Base-by-base conservation (phyloP, 2,113 vertebrate species). In the Leucoraja erinaceus region DNA sequence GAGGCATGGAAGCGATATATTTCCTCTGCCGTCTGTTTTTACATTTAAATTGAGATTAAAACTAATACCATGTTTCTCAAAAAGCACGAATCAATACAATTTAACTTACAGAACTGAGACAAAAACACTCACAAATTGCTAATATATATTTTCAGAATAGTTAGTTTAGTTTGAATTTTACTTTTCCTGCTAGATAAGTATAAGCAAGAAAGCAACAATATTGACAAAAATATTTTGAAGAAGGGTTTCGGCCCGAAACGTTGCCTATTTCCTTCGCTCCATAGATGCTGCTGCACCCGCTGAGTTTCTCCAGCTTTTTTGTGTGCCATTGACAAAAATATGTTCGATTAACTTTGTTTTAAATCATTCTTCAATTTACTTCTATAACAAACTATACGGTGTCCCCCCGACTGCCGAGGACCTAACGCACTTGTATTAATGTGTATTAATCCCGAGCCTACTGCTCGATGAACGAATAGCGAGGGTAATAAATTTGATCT, bases 101-200 rank as follows among this genome's bases (percentile, higher is more conserved):
- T n/a, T 86, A 86, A 59, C 61, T 61, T 61, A n/a, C 22, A 59
- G 28, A 28, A 63, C 28, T 16, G 59, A 59, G 83, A 63, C 31
- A 63, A 88, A 88, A 88, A 63, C n/a, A 88, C n/a, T 88, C n/a
- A 63, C 59, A 88, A 84, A 22, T 63, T 66, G 28, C 18, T 72
- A 72, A 88, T 88, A 28, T 31, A 33, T 77, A 31, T 77, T 66
- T 18, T 59, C 31, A 6, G 20, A 28, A 86, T 63, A 86, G 83
- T 86, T 63, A 18, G 28, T 63, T 88, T 16, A 88, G n/a, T 66
- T 88, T 88, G 59, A 88, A 63, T 63, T 88, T 63, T 31, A 63
- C 20, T 63, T 14, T 18, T 88, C 12, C 61, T 33, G 61, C 18
- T 88, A 33, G 59, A 88, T 88, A 31, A 14, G 5, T 28, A 63